A percentile compares a stretch with the other conserved stretches of the same genome.
Conservation (phyloP, 1,140 invertebrate species). For the Arion vulgaris region DNA sequence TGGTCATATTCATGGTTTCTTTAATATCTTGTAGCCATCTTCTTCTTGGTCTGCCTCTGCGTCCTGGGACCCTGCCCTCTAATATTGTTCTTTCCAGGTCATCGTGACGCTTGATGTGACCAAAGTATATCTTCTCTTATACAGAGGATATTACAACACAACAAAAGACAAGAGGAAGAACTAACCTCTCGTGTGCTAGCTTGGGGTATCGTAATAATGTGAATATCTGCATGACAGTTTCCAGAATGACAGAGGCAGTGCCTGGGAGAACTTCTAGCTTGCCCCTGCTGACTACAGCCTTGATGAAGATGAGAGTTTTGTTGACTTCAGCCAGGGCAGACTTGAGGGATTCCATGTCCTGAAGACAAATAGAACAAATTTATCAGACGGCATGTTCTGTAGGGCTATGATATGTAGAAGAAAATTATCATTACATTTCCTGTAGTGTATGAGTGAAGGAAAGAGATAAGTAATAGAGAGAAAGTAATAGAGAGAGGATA, state of each 20-base stretch:
- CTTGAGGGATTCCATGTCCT: constrained; percentile 66
- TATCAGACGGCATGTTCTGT: neutral
- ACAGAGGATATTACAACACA: too few species aligned
- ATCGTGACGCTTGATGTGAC: too few species aligned
- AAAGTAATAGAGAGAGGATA: too few species aligned
- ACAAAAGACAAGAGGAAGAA: too few species aligned
- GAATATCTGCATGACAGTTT: constrained; percentile 91
- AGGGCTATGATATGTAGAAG: neutral
- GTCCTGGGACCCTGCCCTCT: too few species aligned
- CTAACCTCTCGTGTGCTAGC: constrained; percentile 82
- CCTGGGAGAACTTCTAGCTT: constrained; percentile 93
- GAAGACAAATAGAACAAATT: neutral
- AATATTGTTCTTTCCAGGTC: too few species aligned
- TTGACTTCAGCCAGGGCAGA: constrained; percentile 66
- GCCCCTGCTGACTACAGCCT: constrained; percentile 88
- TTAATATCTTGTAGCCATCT: too few species aligned
- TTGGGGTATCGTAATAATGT: constrained; percentile 80
- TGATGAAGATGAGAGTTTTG: constrained; percentile 86
- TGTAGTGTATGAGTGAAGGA: too few species aligned
- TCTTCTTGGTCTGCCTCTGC: too few species aligned
- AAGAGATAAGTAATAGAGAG: too few species aligned
- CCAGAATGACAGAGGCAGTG: constrained; percentile 91
- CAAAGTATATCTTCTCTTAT: too few species aligned
- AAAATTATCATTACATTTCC: neutral
- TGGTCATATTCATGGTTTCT: too few species aligned